Conservation (phyloP, 2,113 vertebrate genomes). For the Rissa tridactyla region DNA sequence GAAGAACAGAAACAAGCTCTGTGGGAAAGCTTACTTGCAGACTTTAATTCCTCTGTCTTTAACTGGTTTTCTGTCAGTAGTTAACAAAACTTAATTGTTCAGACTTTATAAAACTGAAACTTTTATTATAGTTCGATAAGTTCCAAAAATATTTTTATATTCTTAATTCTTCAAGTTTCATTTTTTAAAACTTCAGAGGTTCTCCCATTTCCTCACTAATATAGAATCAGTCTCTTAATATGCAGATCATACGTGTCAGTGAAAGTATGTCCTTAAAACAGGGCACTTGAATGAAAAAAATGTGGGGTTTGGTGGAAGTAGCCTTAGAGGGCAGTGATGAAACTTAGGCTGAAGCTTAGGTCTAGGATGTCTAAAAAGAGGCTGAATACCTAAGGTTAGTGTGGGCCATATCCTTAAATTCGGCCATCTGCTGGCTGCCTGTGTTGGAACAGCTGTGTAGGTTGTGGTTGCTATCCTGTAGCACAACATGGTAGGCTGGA, state of each 20-base stretch:
- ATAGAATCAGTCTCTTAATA: not conserved
- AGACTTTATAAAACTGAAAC: not conserved
- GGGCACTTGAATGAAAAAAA: not conserved
- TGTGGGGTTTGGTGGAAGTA: not conserved
- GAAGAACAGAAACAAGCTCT: not conserved
- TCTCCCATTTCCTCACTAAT: not conserved
- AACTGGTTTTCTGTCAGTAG: not conserved
- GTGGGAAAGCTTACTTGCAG: not conserved
- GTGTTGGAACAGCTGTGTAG: not conserved
- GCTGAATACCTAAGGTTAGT: not conserved
- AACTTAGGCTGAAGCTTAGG: not conserved
- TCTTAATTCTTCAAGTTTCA: not conserved
- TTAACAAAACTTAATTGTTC: not conserved
- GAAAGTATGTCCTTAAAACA: not conserved
- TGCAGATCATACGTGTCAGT: not conserved
- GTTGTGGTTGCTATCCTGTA: not conserved
- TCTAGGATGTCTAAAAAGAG: not conserved
- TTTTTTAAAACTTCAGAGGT: not conserved
- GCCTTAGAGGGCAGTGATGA: not conserved
- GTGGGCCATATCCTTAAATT: not conserved
- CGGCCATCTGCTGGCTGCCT: not conserved
- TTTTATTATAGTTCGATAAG: not conserved
- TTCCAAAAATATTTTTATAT: not conserved
- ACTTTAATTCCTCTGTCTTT: not conserved
- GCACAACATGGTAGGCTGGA: fast-evolving